A percentile compares a stretch with the other conserved stretches of the same genome.
Conservation (phyloP, 2,113 vertebrate genomes). For the Archocentrus centrarchus region DNA sequence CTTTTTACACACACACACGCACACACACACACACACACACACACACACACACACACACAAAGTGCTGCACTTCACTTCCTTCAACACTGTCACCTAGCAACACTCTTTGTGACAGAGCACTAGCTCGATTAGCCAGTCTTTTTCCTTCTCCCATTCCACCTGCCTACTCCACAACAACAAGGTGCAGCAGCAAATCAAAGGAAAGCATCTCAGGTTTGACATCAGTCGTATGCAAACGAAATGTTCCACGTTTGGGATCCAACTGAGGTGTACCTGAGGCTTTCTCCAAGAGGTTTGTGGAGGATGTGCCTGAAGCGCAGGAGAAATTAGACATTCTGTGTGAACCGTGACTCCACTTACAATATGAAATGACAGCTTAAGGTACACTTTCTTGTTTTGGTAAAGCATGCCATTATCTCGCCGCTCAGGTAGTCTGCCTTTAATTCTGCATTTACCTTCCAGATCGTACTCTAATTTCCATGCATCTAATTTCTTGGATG, state of each 20-base stretch:
- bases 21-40: neutral
- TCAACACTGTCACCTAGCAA: constrained; percentile 80
- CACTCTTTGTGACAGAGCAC: constrained; percentile 66
- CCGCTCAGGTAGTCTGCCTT: constrained; percentile 1
- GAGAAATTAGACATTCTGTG: neutral
- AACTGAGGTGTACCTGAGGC: constrained; percentile 26
- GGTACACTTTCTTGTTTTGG: neutral
- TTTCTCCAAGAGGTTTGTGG: neutral
- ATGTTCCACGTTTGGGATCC: constrained; percentile 16
- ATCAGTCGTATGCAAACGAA: constrained; percentile 58
- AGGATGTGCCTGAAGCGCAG: neutral
- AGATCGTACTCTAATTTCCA: neutral
- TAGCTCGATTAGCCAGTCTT: constrained; percentile 65
- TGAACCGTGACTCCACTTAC: constrained; percentile 4
- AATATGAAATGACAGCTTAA: neutral
- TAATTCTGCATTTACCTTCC: neutral
- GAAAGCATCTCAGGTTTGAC: constrained; percentile 35
- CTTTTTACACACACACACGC: neutral
- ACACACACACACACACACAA: constrained; percentile 8
- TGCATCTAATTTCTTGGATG: neutral
- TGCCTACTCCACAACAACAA: constrained; percentile 66
- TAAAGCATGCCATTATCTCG: neutral
- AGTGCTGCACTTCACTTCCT: constrained; percentile 75
- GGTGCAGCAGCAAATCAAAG: constrained; percentile 60
- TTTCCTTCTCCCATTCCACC: constrained; percentile 61